Percentiles rank a stretch among this genome's conserved stretches.
These are phyloP conservation scores for Chondrosia reniformis DNA, from an alignment of 37 sponge, comb jelly and placozoan genomes.

Conservation along the genomic window DNA sequence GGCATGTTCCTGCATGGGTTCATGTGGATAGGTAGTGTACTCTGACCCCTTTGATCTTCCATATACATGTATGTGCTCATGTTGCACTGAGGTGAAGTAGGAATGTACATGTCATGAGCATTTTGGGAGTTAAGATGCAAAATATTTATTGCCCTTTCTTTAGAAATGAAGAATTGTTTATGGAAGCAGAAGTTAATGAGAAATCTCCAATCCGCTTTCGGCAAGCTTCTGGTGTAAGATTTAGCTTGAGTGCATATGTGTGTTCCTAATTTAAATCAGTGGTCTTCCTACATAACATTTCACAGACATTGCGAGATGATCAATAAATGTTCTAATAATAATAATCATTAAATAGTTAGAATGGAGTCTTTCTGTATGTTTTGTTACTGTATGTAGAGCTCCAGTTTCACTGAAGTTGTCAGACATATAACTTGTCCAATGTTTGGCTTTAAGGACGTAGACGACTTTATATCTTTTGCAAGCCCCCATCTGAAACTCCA, in stretches of 20 bases:
- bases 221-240: no score
- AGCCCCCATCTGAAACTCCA: conserved; percentile 26
- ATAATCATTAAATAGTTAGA: no score
- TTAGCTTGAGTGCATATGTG: no score
- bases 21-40: not conserved
- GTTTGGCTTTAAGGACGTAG: conserved; percentile 54
- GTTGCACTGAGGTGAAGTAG: not conserved
- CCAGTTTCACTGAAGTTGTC: conserved; percentile 9
- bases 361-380: no score
- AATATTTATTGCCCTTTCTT: no score
- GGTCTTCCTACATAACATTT: no score
- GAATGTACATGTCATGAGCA: not conserved
- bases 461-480: conserved; percentile 16
- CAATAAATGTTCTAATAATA: no score
- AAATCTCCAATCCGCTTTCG: conserved; percentile 29
- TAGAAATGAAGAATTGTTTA: conserved; percentile 48
- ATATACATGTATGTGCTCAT: not conserved
- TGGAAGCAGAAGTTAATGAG: conserved; percentile 7
- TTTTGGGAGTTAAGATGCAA: not conserved
- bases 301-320: no score
- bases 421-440: conserved; percentile 38
- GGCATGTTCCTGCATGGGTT: not conserved
- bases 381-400: not conserved
- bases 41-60: not conserved
- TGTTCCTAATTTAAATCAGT: no score